Conservation (phyloP, 2,888 invertebrate genomes). For the Neoitamus cyanurus region DNA sequence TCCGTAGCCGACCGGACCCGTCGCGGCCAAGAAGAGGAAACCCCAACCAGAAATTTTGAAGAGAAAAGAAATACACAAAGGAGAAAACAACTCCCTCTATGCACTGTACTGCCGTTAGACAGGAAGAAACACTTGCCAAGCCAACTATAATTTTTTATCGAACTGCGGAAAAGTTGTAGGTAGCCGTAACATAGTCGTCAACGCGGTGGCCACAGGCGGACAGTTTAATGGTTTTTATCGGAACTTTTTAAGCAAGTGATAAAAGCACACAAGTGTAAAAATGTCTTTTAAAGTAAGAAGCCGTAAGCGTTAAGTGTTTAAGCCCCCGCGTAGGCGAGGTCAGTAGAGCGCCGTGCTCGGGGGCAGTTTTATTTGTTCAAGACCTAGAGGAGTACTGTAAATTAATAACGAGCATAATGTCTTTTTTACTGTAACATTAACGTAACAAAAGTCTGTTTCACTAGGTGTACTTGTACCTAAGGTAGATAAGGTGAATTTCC, state of each 20-base stretch:
- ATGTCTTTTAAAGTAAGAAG: constrained; percentile 25
- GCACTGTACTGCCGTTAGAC: not conserved
- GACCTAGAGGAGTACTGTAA: not conserved
- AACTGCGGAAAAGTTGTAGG: not conserved
- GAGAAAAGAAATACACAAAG: not conserved
- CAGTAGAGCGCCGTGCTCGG: not conserved
- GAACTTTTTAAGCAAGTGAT: constrained; percentile 26
- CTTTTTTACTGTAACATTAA: constrained; percentile 35
- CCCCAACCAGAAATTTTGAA: not conserved
- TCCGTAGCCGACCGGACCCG: not conserved
- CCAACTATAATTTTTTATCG: not conserved
- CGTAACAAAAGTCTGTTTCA: constrained; percentile 23
- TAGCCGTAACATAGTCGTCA: not conserved
- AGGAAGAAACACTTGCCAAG: constrained; percentile 30
- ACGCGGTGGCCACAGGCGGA: not conserved
- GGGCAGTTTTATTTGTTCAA: not conserved
- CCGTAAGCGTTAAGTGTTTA: constrained; percentile 10
- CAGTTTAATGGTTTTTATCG: not conserved
- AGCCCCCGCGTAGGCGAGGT: not conserved
- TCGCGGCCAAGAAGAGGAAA: not conserved
- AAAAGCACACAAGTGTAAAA: constrained; percentile 7
- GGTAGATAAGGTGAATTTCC: not conserved
- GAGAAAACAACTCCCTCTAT: not conserved
- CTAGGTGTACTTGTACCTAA: constrained; percentile 18
- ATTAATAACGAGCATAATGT: constrained; percentile 31